Base-by-base conservation (phyloP, 2,797 vertebrate species). In the Acanthurus tractus region DNA sequence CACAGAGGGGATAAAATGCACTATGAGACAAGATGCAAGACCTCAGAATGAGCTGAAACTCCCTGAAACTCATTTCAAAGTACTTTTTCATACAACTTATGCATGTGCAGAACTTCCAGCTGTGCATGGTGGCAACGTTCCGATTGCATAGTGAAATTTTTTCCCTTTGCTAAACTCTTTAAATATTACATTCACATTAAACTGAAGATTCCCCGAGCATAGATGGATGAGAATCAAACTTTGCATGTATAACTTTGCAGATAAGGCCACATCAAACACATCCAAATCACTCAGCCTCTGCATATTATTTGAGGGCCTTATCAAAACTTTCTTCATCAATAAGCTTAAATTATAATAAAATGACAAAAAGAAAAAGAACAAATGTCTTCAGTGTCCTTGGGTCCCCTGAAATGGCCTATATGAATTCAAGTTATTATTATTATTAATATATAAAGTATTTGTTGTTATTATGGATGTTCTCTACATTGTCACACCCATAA, bases 1-100 rank as follows among this genome's bases (percentile, higher is more conserved):
- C 38, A 23, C 38, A 59, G 36, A 34, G 38, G 57, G 57, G 20
- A 13, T 23, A 59, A 59, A 57, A 23, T 59, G 57, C 42, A 20
- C 57, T 15, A 17, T 5, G 57, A 59, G 20, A 44, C 6, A 20
- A 13, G 14, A 44, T 22, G 13, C 38, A 23, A 42, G 38, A 20
- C 54, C 54, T 36, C 8, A 13, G 3, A 38, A 59, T 59, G 56
- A 22, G 38, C 8, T 38, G 56, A 40, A 58, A 40, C 20, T 22
- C 29, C 29, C 56, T 40, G 56, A 8, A 3, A 40, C 56, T 40
- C 18, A 14, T 20, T 58, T 59, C 38, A 59, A 23, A 44, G 12
- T 6, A 42, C 29, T 22, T 38, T 8, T 15, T 42, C 8, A 3
- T 20, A 15, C 12, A 44, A 22, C 20, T 15, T 44, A 22, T 44